A percentile compares a stretch with the other conserved stretches of the same genome.
These are phyloP conservation scores for Argyresthia albistria DNA, from an alignment of 2,888 invertebrate species.

Conservation along the genomic window DNA sequence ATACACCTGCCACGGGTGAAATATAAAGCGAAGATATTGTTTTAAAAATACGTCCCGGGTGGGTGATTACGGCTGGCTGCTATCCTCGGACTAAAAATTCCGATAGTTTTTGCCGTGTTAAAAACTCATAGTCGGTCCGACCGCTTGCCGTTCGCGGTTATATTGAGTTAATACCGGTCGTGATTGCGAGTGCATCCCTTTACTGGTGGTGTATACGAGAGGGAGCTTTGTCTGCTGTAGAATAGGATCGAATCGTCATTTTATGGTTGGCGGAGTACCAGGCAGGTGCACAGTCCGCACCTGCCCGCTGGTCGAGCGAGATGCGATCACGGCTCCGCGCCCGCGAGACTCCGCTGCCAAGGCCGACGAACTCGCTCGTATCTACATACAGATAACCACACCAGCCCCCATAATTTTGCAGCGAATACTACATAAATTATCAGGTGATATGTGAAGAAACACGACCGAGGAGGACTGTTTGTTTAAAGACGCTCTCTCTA, in stretches of 20 bases:
- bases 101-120: conserved; percentile 67
- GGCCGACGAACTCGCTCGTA: conserved; percentile 57
- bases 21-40: conserved; percentile 60
- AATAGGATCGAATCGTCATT: conserved; percentile 63
- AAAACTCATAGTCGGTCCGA: conserved; percentile 67
- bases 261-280: conserved; percentile 66
- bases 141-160: conserved; percentile 53
- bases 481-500: conserved; percentile 22
- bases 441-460: conserved; percentile 46
- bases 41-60: conserved; percentile 58
- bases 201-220: conserved; percentile 35
- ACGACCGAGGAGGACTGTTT: conserved; percentile 25
- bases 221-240: conserved; percentile 43
- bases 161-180: conserved; percentile 67
- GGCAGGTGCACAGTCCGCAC: conserved; percentile 61
- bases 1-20: conserved; percentile 60
- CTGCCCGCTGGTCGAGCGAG: conserved; percentile 60
- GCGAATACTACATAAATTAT: conserved; percentile 55
- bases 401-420: conserved; percentile 46
- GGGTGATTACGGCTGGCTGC: conserved; percentile 53
- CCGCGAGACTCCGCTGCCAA: conserved; percentile 11
- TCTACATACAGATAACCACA: conserved; percentile 40
- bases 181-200: conserved; percentile 53
- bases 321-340: conserved; percentile 34
- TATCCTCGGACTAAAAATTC: conserved; percentile 59